Evolutionary conservation across 2,888 invertebrate species (phyloP).

Genomic region (Eilema sororculum): DNA sequence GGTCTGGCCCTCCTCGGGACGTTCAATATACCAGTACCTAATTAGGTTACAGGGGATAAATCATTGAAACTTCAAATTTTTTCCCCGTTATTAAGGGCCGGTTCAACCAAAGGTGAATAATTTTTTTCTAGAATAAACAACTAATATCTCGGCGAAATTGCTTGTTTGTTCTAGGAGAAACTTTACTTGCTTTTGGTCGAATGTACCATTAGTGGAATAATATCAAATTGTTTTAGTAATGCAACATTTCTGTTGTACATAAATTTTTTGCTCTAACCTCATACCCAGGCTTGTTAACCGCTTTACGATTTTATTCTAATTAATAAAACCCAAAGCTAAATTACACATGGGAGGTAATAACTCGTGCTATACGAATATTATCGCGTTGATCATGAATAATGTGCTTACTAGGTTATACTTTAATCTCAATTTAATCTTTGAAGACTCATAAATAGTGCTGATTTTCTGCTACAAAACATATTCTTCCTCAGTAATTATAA

Average conservation of each 20-base stretch:
- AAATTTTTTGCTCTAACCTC: not conserved
- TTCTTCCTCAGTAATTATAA: not conserved
- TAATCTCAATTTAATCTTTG: not conserved
- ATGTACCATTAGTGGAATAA: no score
- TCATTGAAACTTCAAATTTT: no score
- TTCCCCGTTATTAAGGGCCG: no score
- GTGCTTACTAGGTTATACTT: not conserved
- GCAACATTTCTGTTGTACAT: not conserved
- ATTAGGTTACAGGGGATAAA: no score
- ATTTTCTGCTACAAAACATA: slow-evolving; percentile 2
- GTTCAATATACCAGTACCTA: no score
- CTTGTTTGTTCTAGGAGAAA: no score
- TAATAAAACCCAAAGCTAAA: not conserved
- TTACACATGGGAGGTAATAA: not conserved
- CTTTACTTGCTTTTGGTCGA: no score
- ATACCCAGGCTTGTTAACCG: not conserved
- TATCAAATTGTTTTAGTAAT: not conserved
- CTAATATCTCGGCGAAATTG: no score
- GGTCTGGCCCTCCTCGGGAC: no score
- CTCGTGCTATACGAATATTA: not conserved
- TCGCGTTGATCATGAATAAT: not conserved
- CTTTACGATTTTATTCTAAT: not conserved
- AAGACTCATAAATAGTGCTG: not conserved
- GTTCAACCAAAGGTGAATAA: no score
- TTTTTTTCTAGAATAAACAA: no score